Conservation (phyloP, 2,888 invertebrate genomes). For the Camponotus fellah region DNA sequence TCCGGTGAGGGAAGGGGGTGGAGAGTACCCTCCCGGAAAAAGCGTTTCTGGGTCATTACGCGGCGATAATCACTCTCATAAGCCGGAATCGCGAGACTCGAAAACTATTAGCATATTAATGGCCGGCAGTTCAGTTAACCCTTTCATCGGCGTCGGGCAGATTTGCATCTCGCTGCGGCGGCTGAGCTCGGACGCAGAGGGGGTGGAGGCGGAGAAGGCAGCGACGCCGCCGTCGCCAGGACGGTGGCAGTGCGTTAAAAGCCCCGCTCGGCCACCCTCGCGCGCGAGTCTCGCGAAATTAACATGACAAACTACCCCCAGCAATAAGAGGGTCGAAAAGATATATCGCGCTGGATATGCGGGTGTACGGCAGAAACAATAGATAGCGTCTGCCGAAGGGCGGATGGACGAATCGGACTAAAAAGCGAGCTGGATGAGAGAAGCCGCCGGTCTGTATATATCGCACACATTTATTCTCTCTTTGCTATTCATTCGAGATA, state of each 20-base stretch:
- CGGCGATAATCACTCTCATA: slow-evolving; percentile 85
- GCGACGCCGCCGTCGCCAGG: slow-evolving; percentile 70
- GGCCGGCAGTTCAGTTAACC: slow-evolving; percentile 86
- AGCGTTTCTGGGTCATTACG: slow-evolving; percentile 86
- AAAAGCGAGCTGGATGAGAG: slow-evolving; percentile 70
- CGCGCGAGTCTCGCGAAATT: slow-evolving; percentile 84
- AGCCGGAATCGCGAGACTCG: slow-evolving; percentile 85
- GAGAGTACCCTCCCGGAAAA: slow-evolving; percentile 85
- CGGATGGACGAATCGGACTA: slow-evolving; percentile 53
- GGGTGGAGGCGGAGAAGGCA: slow-evolving; percentile 27
- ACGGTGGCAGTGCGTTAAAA: slow-evolving; percentile 86
- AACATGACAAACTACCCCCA: slow-evolving; percentile 86
- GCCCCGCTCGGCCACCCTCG: slow-evolving; percentile 82
- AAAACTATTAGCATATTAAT: slow-evolving; percentile 86
- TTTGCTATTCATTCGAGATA: slow-evolving; percentile 65
- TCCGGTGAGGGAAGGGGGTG: not conserved
- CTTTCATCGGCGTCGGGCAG: slow-evolving; percentile 85
- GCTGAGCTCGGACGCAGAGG: slow-evolving; percentile 51
- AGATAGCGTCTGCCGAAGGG: slow-evolving; percentile 73
- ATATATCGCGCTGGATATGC: slow-evolving; percentile 85
- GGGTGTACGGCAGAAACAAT: slow-evolving; percentile 85
- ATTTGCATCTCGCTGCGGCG: slow-evolving; percentile 83
- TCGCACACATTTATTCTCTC: slow-evolving; percentile 17
- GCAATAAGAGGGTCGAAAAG: slow-evolving; percentile 85
- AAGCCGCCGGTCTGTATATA: slow-evolving; percentile 38